Conservation (phyloP, 2,888 invertebrate genomes). For the Spilosoma lubricipeda region DNA sequence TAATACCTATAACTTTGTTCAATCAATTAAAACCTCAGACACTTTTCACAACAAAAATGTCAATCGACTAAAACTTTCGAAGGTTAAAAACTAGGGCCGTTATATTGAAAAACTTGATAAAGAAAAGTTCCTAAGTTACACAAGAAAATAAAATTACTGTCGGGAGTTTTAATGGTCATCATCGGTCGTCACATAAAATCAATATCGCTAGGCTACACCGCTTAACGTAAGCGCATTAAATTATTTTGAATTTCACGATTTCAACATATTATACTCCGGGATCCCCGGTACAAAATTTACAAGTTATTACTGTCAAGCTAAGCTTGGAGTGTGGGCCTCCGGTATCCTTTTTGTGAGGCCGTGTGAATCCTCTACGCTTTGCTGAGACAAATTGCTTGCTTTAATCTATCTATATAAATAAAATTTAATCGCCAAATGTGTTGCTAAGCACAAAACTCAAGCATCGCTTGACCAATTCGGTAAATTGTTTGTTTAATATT, state of each 20-base stretch:
- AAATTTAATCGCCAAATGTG: no score
- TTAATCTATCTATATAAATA: no score
- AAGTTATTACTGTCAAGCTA: no score
- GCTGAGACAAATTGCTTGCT: no score
- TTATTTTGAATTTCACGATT: not conserved
- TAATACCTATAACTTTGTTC: not conserved
- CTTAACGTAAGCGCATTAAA: not conserved
- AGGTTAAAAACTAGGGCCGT: not conserved
- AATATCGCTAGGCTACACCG: not conserved
- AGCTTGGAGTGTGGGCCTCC: no score
- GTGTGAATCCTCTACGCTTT: no score
- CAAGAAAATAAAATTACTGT: constrained; percentile 25
- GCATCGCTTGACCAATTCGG: no score
- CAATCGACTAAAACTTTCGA: not conserved
- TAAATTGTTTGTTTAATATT: no score
- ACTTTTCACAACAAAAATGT: not conserved
- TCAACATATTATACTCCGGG: no score
- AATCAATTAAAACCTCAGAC: not conserved
- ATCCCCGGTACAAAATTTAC: no score
- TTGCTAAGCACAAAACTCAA: no score
- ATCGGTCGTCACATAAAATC: constrained; percentile 23
- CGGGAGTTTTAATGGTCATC: constrained; percentile 27
- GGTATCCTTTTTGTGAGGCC: no score
- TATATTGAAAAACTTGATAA: not conserved
- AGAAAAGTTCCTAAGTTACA: constrained; percentile 19